These are phyloP conservation scores for Steinernema feltiae DNA, from an alignment of 1,140 invertebrate species.

Conservation along the genomic window DNA sequence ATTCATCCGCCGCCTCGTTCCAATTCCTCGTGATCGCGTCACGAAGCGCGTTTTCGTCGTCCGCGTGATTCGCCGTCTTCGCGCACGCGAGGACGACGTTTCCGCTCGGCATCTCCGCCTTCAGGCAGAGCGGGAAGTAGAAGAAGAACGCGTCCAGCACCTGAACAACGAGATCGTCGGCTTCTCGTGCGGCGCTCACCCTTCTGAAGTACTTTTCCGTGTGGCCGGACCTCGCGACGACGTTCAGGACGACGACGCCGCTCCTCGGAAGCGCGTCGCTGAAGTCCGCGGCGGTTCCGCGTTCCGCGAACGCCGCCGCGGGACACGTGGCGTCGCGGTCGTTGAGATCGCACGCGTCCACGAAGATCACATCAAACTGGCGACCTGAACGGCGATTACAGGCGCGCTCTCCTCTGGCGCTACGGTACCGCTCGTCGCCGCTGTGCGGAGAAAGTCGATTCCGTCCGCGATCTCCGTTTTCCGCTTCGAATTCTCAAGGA, in stretches of 20 bases:
- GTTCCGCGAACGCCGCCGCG: not conserved
- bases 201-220: not conserved
- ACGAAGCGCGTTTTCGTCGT: not conserved
- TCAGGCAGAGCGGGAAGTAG: not conserved
- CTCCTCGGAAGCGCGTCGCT: not conserved
- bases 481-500: not conserved
- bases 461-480: slow-evolving; percentile 4
- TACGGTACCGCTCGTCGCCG: not conserved
- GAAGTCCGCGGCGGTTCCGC: not conserved
- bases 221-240: not conserved
- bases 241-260: not conserved
- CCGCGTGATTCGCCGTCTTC: not conserved
- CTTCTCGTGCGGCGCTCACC: not conserved
- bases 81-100: not conserved
- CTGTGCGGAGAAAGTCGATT: not conserved
- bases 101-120: not conserved
- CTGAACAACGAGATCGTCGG: not conserved
- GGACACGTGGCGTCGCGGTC: slow-evolving; percentile 9
- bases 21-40: not conserved
- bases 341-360: slow-evolving; percentile 12
- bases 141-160: not conserved
- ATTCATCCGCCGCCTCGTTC: not conserved
- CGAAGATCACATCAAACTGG: slow-evolving; percentile 1
- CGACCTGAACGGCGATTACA: not conserved
- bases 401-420: not conserved